These are phyloP conservation scores for Aradus depressus DNA, from an alignment of 2,888 invertebrate genomes.

Conservation along the genomic window DNA sequence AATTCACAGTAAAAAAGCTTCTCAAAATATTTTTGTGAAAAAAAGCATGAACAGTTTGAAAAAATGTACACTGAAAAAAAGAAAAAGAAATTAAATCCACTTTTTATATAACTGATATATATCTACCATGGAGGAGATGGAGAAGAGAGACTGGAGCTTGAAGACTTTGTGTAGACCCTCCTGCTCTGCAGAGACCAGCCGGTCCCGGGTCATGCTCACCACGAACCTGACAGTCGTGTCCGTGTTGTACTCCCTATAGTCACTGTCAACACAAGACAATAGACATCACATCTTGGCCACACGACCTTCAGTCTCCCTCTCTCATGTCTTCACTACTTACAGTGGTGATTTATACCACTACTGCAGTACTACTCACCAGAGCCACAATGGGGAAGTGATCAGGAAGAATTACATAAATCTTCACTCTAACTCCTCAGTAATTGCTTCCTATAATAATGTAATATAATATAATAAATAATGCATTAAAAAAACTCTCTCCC, in stretches of 20 bases:
- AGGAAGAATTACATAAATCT: too few species aligned
- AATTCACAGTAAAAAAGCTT: too few species aligned
- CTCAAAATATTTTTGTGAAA: too few species aligned
- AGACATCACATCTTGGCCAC: background rate
- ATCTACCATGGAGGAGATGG: slow-evolving; percentile 70
- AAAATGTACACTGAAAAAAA: background rate
- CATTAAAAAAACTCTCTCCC: too few species aligned
- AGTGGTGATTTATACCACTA: too few species aligned
- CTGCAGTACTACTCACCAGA: too few species aligned
- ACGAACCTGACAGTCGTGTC: slow-evolving; percentile 90
- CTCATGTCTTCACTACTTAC: too few species aligned
- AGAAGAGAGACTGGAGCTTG: slow-evolving; percentile 71
- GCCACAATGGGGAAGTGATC: too few species aligned
- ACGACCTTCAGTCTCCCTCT: too few species aligned
- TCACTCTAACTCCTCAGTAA: too few species aligned
- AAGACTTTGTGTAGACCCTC: slow-evolving; percentile 91
- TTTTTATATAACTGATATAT: background rate
- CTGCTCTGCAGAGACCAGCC: slow-evolving; percentile 62
- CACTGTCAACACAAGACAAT: slow-evolving; percentile 37
- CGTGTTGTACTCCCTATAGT: slow-evolving; percentile 85
- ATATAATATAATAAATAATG: background rate
- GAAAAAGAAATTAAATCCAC: background rate
- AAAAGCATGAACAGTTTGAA: too few species aligned
- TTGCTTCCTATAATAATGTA: background rate
- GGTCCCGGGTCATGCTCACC: slow-evolving; percentile 60